Evolutionary conservation across 2,113 vertebrate species (phyloP), one percentile per base, ranked within the genome.

Genomic region (Mirounga angustirostris): DNA sequence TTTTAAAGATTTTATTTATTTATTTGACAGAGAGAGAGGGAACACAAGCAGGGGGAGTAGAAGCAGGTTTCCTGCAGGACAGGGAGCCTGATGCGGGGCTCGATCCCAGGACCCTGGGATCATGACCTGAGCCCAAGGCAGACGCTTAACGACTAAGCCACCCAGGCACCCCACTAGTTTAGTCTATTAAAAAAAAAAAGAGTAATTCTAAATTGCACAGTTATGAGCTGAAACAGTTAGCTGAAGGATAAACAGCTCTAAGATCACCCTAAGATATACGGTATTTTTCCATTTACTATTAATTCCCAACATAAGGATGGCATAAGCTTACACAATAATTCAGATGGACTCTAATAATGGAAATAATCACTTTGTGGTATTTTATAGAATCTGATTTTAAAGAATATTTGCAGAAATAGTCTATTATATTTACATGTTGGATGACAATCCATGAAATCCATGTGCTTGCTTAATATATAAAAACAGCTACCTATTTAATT

Each of bases 181-280:
- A 87, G 79, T 85, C 63, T 0, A 89, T 61, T 61, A 88, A 92
- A 61, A 86, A 93, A 93, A 90, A 54, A 33, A 84, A 82, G 21
- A 26, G 16, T 69, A 95, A 40, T 28, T 95, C 18, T 65, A 92
- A 87, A 40, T 87, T 69, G 14, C 43, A 91, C 30, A 36, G 4
- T 67, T 82, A 28, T 79, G 15, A 87, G 65, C 81, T 82, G 7
- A 87, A 67, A 0, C 5, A 26, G 22, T 82, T 28, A 22, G 1
- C 67, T 71, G 40, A 78, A 92, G 10, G 19, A 84, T 89, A 78
- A 84, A 46, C 43, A 33, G 71, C 33, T 94, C 61, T 69, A 67
- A 96, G 33, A 21, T 79, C 30, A 46, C 15, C 30, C n/a, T 30
- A 84, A 0, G 3, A 52, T 61, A 52, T n/a, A 54, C 22, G 6